These are phyloP conservation scores for Pyrocoelia pectoralis DNA, from an alignment of 2,888 invertebrate species.

Conservation along the genomic window DNA sequence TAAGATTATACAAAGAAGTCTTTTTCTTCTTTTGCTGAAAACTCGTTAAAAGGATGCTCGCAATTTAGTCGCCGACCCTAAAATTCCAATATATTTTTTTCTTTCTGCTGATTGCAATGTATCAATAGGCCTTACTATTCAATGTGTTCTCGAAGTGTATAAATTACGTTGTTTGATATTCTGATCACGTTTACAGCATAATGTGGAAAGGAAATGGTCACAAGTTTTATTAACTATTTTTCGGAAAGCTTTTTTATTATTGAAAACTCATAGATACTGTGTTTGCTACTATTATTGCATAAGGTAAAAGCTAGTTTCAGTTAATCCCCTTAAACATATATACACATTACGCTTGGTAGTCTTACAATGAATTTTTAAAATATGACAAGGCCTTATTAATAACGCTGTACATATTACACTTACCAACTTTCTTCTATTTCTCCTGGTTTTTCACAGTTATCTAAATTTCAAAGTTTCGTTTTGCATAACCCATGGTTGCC, in stretches of 20 bases:
- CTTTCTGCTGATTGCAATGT: background rate
- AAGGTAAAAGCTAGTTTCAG: no score
- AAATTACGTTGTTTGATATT: background rate
- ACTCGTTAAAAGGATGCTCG: background rate
- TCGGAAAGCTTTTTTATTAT: background rate
- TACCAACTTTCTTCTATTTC: no score
- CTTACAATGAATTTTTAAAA: no score
- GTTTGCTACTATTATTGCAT: no score
- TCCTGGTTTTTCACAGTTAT: no score
- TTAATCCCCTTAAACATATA: no score
- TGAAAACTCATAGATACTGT: background rate
- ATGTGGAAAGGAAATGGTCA: background rate
- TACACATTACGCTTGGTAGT: no score
- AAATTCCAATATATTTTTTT: slow-evolving; percentile 1
- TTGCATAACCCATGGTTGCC: no score
- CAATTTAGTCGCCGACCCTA: background rate
- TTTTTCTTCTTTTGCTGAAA: background rate
- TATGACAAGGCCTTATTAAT: no score
- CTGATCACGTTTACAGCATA: slow-evolving; percentile 1
- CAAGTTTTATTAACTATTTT: background rate
- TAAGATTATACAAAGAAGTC: background rate
- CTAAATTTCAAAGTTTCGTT: no score
- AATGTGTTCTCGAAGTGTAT: background rate
- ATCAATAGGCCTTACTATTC: background rate
- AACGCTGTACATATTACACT: no score